Evolutionary conservation across 1,140 invertebrate species (phyloP).

Genomic region (Zaprionus taronus): DNA sequence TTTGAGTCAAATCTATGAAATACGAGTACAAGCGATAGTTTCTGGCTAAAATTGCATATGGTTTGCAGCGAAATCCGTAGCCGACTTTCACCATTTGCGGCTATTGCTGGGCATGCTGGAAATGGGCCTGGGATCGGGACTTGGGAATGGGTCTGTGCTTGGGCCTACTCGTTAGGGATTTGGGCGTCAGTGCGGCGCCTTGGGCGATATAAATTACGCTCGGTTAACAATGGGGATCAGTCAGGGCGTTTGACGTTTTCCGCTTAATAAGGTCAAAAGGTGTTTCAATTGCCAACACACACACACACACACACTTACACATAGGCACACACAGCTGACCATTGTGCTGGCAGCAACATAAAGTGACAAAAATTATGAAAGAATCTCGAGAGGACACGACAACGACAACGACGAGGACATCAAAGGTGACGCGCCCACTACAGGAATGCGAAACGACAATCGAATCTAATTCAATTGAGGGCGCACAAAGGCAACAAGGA

Average conservation of each 20-base stretch:
- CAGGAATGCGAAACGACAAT: conserved; percentile 58
- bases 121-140: not conserved
- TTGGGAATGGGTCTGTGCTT: not conserved
- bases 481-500: conserved; percentile 44
- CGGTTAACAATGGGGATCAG: conserved; percentile 62
- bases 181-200: conserved; percentile 64
- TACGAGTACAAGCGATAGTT: not conserved
- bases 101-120: not conserved
- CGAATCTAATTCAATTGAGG: conserved; percentile 58
- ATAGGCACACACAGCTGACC: conserved; percentile 1
- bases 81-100: too few relatives aligned
- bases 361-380: conserved; percentile 79
- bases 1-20: not conserved
- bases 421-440: conserved; percentile 79
- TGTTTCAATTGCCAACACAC: conserved; percentile 66
- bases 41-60: not conserved
- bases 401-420: conserved; percentile 31
- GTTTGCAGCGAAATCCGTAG: not conserved
- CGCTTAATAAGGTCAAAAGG: conserved; percentile 73
- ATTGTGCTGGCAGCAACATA: conserved; percentile 33
- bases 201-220: conserved; percentile 72
- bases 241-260: conserved; percentile 55
- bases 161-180: not conserved
- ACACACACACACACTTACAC: not conserved
- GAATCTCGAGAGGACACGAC: conserved; percentile 39